Evolutionary conservation across 2,888 invertebrate species (phyloP), one percentile per base, ranked within the genome.

Genomic region (Philereme vetulata): DNA sequence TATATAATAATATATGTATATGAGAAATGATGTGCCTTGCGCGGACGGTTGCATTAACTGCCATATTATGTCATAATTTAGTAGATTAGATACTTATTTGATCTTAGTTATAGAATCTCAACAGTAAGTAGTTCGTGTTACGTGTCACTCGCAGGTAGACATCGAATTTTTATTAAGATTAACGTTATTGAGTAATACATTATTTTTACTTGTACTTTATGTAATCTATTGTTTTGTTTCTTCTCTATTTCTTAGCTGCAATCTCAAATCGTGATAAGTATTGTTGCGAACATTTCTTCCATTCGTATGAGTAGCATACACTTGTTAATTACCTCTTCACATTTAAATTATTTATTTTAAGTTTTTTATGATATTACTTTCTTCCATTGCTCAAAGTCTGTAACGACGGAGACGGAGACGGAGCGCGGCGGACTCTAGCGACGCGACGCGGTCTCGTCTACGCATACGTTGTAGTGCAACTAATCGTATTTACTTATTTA

Each of bases 11-110:
- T 59, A 55, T 64, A 47, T 56, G 55, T 62, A 46, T 74, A 72
- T 72, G 73, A 74, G 78, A 74, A 62, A 75, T 77, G 80, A 80
- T 78, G 85, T 82, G 86, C 88, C 86, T 84, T 81, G 85, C 83
- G 87, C 88, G 84, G 86, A 88, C 86, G 90, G 88, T 90, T 90
- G 88, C 89, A 85, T 83, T 86, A 90, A 92, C 91, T 92, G 91
- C 91, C 91, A 92, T 92, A 92, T 92, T 92, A 92, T 87, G 85
- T 90, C 90, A 88, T 92, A 92, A 82, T 88, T 88, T 90, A 88
- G 85, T 70, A 67, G 67, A 66, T 62, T 66, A 70, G 81, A 76
- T 86, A 88, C 83, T 82, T 87, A 82, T 81, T 64, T 80, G 78
- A 81, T 79, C 77, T 86, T 90, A 90, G 89, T 65, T 77, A 71